These are phyloP conservation scores for Oreochromis mossambicus DNA, from an alignment of 2,797 vertebrate species.

Conservation along the genomic window DNA sequence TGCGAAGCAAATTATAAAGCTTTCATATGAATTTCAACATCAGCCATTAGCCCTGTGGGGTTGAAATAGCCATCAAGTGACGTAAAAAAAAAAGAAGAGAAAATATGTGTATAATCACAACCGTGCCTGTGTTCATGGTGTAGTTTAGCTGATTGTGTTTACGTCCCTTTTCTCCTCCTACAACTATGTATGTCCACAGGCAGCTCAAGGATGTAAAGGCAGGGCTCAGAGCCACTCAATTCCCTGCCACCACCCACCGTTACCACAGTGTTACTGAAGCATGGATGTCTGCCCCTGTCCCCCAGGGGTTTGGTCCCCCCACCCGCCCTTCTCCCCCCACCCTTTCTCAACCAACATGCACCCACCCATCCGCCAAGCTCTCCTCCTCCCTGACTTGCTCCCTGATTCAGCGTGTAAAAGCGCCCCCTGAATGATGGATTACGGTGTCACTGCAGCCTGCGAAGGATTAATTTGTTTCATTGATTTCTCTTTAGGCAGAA, in stretches of 20 bases:
- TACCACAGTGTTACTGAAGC: conserved; percentile 84
- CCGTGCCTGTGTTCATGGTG: conserved; percentile 35
- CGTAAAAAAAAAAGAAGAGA: conserved; percentile 14
- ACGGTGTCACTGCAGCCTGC: conserved; percentile 98
- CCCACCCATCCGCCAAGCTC: conserved; percentile 68
- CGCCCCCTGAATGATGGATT: conserved; percentile 99
- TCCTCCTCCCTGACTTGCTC: conserved; percentile 78
- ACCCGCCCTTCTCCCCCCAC: conserved; percentile 17
- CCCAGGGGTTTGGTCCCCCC: conserved; percentile 79
- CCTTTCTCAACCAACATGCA: conserved; percentile 47
- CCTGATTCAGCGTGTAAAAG: conserved; percentile 98
- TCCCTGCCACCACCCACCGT: conserved; percentile 76
- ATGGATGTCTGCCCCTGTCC: conserved; percentile 87
- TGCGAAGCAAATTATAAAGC: conserved; percentile 43
- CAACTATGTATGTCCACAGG: conserved; percentile 70
- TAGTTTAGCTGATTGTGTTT: conserved; percentile 49
- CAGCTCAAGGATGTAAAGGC: conserved; percentile 74
- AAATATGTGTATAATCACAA: conserved; percentile 52
- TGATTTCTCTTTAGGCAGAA: conserved; percentile 99
- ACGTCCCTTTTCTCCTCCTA: conserved; percentile 30
- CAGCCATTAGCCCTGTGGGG: conserved; percentile 12
- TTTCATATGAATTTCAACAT: conserved; percentile 2
- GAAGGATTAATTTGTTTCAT: conserved; percentile 99
- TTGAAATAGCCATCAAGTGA: conserved; percentile 27
- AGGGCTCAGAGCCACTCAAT: conserved; percentile 85